Percentiles rank a stretch among this genome's conserved stretches.
Conservation (phyloP, 2,888 invertebrate species). For the Eupithecia abbreviata region DNA sequence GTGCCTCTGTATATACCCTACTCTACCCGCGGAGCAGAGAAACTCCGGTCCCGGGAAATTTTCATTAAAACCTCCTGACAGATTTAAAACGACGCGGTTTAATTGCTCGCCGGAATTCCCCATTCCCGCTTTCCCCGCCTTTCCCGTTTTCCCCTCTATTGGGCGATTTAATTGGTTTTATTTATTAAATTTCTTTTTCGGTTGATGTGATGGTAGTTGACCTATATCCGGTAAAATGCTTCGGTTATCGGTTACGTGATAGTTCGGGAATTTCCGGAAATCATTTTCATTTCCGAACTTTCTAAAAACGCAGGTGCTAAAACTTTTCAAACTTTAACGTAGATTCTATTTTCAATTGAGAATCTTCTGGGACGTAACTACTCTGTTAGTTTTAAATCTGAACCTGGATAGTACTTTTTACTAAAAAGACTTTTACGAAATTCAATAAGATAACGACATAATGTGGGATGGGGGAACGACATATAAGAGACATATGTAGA, state of each 20-base stretch:
- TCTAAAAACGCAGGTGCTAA: not conserved
- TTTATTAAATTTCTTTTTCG: slow-evolving; percentile 40
- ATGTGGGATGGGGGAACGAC: too few species aligned
- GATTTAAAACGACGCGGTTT: slow-evolving; percentile 52
- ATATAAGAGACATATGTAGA: too few species aligned
- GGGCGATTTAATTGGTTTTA: slow-evolving; percentile 45
- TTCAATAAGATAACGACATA: too few species aligned
- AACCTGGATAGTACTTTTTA: not conserved
- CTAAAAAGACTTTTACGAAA: not conserved
- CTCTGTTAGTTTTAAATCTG: not conserved
- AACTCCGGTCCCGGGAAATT: slow-evolving; percentile 38
- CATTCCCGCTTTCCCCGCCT: slow-evolving; percentile 24
- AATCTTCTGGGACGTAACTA: not conserved
- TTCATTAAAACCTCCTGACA: slow-evolving; percentile 48
- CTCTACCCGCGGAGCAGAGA: slow-evolving; percentile 19
- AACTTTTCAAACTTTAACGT: not conserved
- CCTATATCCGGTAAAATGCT: not conserved
- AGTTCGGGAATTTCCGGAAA: not conserved
- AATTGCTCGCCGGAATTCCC: slow-evolving; percentile 50
- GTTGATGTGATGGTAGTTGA: slow-evolving; percentile 22
- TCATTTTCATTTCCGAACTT: not conserved
- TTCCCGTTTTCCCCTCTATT: slow-evolving; percentile 32
- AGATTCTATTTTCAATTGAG: not conserved
- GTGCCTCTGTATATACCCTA: slow-evolving; percentile 15
- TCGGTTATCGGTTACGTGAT: not conserved